These are phyloP conservation scores for Rhegmatorhina hoffmannsi DNA, from an alignment of 2,113 vertebrate genomes.

Conservation along the genomic window DNA sequence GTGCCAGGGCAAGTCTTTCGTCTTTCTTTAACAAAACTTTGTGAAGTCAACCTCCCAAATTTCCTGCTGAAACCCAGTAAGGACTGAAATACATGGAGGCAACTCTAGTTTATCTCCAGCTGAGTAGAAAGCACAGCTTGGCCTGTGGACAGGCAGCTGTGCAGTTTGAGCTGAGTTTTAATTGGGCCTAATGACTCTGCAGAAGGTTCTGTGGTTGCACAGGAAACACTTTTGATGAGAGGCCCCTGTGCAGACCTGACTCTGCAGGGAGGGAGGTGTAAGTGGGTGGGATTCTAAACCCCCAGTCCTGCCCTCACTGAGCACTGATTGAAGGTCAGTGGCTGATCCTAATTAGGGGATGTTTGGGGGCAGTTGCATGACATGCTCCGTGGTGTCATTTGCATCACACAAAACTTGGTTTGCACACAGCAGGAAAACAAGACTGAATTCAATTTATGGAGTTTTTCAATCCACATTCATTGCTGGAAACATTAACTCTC, in stretches of 20 bases:
- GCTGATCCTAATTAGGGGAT: not conserved
- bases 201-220: not conserved
- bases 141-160: not conserved
- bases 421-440: not conserved
- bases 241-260: not conserved
- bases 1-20: not conserved
- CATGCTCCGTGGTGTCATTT: not conserved
- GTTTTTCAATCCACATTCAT: not conserved
- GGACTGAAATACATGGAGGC: not conserved
- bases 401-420: not conserved
- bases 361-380: not conserved
- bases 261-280: fast-evolving
- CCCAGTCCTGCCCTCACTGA: not conserved
- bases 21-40: not conserved
- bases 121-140: not conserved
- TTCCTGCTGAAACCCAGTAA: not conserved
- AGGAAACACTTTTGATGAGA: not conserved
- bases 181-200: not conserved
- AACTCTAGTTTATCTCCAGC: not conserved
- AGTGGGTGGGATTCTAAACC: not conserved
- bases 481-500: not conserved
- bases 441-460: not conserved
- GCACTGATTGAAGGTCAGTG: not conserved
- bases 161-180: not conserved
- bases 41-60: not conserved